Evolutionary conservation across 2,797 vertebrate genomes (phyloP).

Genomic region (Serranus cabrilla): DNA sequence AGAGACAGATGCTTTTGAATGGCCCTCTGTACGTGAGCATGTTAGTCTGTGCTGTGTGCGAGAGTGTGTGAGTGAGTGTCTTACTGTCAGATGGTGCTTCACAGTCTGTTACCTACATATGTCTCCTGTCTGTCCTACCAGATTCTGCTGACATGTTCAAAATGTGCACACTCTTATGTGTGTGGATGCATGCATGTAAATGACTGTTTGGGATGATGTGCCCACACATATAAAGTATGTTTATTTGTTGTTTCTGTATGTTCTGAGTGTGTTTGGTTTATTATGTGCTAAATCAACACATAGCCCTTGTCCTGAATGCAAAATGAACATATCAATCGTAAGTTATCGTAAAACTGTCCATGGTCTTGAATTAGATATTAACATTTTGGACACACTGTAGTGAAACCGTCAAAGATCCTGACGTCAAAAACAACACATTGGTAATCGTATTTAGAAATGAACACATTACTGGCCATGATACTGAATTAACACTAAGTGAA

Average conservation of each 20-base stretch:
- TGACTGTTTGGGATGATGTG: neutral
- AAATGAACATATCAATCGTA: no score
- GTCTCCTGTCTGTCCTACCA: conserved; percentile 49
- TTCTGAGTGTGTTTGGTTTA: neutral
- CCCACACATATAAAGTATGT: neutral
- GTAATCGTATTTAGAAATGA: no score
- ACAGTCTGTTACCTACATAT: conserved; percentile 54
- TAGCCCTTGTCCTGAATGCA: neutral
- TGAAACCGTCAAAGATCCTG: no score
- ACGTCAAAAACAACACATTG: no score
- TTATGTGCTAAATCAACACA: conserved; percentile 8
- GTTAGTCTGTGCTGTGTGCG: conserved; percentile 1
- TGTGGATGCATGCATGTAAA: neutral
- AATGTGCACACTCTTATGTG: neutral
- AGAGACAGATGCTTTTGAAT: conserved; percentile 59
- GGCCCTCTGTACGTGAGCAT: conserved; percentile 9
- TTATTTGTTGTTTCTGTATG: neutral
- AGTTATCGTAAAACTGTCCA: neutral
- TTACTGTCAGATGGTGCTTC: conserved; percentile 38
- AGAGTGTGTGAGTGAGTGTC: conserved; percentile 14
- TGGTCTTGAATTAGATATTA: neutral
- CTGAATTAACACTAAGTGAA: no score
- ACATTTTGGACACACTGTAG: neutral
- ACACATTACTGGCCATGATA: no score
- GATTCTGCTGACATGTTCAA: conserved; percentile 54